Evolutionary conservation across 1,140 invertebrate species (phyloP).

Genomic region (Tenebrio molitor): DNA sequence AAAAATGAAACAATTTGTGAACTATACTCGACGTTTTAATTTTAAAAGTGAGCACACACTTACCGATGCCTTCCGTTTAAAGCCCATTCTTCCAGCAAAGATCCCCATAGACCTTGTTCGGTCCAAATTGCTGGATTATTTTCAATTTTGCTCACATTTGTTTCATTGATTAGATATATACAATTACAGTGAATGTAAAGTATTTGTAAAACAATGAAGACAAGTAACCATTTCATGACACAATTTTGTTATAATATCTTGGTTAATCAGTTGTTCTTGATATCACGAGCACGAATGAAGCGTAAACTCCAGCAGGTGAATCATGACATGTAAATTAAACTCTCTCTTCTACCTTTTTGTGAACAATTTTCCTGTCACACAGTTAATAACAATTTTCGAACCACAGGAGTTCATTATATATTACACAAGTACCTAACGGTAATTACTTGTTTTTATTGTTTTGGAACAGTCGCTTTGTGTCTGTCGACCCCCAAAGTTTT

Average conservation of each 20-base stretch:
- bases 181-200: conserved; percentile 40
- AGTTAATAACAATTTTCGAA: background rate
- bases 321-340: conserved; percentile 22
- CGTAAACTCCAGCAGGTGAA: conserved; percentile 12
- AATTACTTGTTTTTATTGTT: conserved; percentile 1
- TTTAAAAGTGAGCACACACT: too few species aligned
- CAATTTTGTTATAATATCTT: background rate
- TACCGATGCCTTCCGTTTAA: conserved; percentile 59
- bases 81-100: conserved; percentile 63
- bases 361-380: background rate
- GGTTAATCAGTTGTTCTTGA: conserved; percentile 7
- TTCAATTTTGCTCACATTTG: conserved; percentile 21
- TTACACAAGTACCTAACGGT: conserved; percentile 9
- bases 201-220: background rate
- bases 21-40: too few species aligned
- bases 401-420: background rate
- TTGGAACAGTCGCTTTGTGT: background rate
- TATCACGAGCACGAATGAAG: conserved; percentile 21
- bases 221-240: conserved; percentile 15
- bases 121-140: conserved; percentile 56
- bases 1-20: too few species aligned
- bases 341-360: conserved; percentile 36
- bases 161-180: conserved; percentile 43
- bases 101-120: conserved; percentile 61
- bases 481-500: too few species aligned